Evolutionary conservation across 2,113 vertebrate genomes (phyloP).

Genomic region (Rhinoptilus africanus): DNA sequence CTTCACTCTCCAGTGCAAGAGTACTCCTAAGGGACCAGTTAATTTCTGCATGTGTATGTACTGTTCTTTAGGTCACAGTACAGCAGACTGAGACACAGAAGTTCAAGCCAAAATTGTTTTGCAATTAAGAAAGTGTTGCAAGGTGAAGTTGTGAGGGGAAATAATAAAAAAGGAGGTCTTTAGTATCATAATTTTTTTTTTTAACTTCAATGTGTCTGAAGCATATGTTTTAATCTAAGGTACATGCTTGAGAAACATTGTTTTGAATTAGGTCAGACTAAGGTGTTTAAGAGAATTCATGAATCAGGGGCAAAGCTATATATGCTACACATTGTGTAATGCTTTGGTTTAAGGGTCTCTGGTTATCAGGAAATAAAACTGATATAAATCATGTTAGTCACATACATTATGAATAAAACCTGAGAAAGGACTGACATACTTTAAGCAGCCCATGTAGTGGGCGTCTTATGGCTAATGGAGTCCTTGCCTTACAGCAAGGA

Average conservation of each 20-base stretch:
- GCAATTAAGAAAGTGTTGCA: slow-evolving; percentile 67
- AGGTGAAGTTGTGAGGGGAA: slow-evolving; percentile 56
- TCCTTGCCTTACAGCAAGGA: background rate
- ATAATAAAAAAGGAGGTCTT: slow-evolving; percentile 52
- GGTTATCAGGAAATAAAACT: background rate
- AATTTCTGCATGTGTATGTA: slow-evolving; percentile 55
- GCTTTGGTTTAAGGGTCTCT: slow-evolving; percentile 12
- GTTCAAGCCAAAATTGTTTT: slow-evolving; percentile 65
- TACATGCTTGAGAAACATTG: background rate
- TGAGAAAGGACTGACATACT: background rate
- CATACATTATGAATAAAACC: background rate
- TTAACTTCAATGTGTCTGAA: background rate
- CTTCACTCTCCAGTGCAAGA: slow-evolving; percentile 48
- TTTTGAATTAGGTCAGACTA: background rate
- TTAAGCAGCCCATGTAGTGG: background rate
- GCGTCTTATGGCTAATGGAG: background rate
- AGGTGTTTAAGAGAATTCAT: background rate
- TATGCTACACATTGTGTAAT: fast-evolving
- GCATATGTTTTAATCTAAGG: background rate
- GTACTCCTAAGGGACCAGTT: slow-evolving; percentile 53
- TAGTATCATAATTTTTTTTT: background rate
- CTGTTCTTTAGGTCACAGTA: slow-evolving; percentile 65
- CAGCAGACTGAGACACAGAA: slow-evolving; percentile 54
- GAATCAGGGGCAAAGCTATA: background rate
- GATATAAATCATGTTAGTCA: background rate